Base-by-base conservation (phyloP, 2,113 vertebrate species). In the Corythaixoides concolor region DNA sequence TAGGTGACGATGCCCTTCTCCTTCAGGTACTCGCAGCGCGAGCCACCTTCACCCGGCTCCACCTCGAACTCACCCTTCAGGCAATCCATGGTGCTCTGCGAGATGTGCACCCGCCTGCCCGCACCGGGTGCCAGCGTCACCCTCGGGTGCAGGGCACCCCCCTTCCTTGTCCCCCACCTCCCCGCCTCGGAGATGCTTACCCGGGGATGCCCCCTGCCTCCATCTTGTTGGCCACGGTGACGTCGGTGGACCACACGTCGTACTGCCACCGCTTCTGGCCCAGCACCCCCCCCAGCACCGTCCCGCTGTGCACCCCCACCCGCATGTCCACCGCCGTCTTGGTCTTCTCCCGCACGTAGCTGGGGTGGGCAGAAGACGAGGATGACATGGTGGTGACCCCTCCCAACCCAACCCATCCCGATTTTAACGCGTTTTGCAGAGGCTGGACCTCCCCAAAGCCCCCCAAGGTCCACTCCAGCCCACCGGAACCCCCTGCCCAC, bases 231-330 rank as follows among this genome's bases (percentile, higher is more conserved):
- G 99, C 99, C 84, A 99, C 98, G 0, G 99, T 99, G 92, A 99
- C 99, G 0, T 99, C 99, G 0, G 99, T 99, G 35, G 99, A 99
- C 99, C 99, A 99, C 37, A 99, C 99, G 4, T 99, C 99, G 0
- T 99, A 99, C 96, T 99, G 99, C 99, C 99, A 99, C 60, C 99
- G 99, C 69, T 99, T 99, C 98, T 99, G 99, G 35, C 99, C 99
- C 63, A 99, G 98, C 21, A 99, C 99, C 0, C 99, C 99, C 0
- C 99, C 99, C 72, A 99, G 98, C 70, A 99, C 99, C 0, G 99
- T 99, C 12, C 99, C 99, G 0, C 98, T 99, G 98, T 99, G 99
- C 47, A 99, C 99, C 4, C 99, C 99, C 3, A 99, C 99, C 2
- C 99, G 98, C 99, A 99, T 99, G 98, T 99, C 99, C 58, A 99